phyloP scores from a whole-genome alignment of 2,797 vertebrate species.

The Spondyliosoma cantharus region DNA sequence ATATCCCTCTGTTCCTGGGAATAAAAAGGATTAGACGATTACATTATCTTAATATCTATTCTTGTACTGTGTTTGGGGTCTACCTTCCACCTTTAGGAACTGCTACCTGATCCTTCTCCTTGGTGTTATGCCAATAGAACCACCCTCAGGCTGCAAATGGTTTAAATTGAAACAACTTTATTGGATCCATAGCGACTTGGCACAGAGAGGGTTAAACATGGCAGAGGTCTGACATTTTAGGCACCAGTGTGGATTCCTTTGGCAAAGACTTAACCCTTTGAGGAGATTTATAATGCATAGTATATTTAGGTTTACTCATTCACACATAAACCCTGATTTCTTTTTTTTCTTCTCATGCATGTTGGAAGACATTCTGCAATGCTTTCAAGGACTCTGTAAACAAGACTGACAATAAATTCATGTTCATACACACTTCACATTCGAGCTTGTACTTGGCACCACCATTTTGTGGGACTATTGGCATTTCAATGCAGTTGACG shows the following conservation, averaged over 20 bases:
- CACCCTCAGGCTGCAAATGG: conserved; percentile 74
- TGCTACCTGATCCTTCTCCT: conserved; percentile 28
- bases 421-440: conserved; percentile 57
- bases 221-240: conserved; percentile 77
- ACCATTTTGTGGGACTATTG: conserved; percentile 40
- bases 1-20: conserved; percentile 12
- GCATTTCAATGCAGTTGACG: conserved; percentile 63
- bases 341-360: conserved; percentile 65
- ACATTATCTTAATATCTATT: conserved; percentile 2
- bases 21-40: conserved; percentile 37
- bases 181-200: conserved; percentile 78
- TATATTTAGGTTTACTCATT: conserved; percentile 57
- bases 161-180: conserved; percentile 80
- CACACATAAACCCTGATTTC: conserved; percentile 51
- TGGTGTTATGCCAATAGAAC: conserved; percentile 66
- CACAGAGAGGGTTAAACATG: conserved; percentile 77
- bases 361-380: conserved; percentile 49
- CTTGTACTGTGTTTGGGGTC: conserved; percentile 12
- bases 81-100: conserved; percentile 10
- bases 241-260: conserved; percentile 81
- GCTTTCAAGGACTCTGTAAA: conserved; percentile 60
- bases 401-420: conserved; percentile 47
- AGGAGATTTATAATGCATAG: conserved; percentile 70
- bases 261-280: conserved; percentile 75
- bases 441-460: conserved; percentile 65